Evolutionary conservation across 2,888 invertebrate genomes (phyloP), one percentile per base, ranked within the genome.

Genomic region (Hecatera dysodea): DNA sequence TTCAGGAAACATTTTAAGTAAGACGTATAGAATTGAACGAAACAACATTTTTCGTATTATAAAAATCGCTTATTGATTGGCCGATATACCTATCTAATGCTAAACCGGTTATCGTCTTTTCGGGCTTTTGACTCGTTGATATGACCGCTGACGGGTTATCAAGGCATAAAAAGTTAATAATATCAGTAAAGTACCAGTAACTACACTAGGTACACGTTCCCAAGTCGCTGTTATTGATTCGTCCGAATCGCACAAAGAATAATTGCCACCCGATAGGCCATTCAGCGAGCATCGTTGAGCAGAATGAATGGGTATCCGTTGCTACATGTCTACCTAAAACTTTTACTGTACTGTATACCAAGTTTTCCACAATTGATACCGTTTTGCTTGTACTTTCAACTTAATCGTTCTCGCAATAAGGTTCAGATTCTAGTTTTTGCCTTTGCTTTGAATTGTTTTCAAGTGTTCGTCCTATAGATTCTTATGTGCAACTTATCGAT

Each of bases 221-320:
- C 24, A 57, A 53, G 39, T 52, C 55, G 42, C 24, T 56, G 63
- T 52, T 77, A 72, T 77, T 81, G 66, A 78, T 90, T 67, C 33
- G 15, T 63, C 57, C 48, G 67, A 63, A 29, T 62, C 52, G 19
- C 52, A 68, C 71, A 67, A 75, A 69, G 29, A 72, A 65, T 68
- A 71, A 74, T 73, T 73, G 64, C 67, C 62, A 76, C 72, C 61
- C 59, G 71, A 67, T 72, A 70, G 71, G 55, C 69, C 17, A 66
- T 70, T 57, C 67, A 55, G 39, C 27, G 62, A 62, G 60, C 64
- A 64, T 76, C 75, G 61, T 67, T 52, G 56, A 59, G 48, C 50
- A 44, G 50, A 74, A 53, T 75, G 66, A 83, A 79, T 70, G 44
- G 64, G 27, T 61, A 66, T 56, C 78, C 53, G 52, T 67, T 78